A percentile compares a stretch with the other conserved stretches of the same genome.
Conservation (phyloP, 2,888 invertebrate species). For the Onthophagus sagittarius region DNA sequence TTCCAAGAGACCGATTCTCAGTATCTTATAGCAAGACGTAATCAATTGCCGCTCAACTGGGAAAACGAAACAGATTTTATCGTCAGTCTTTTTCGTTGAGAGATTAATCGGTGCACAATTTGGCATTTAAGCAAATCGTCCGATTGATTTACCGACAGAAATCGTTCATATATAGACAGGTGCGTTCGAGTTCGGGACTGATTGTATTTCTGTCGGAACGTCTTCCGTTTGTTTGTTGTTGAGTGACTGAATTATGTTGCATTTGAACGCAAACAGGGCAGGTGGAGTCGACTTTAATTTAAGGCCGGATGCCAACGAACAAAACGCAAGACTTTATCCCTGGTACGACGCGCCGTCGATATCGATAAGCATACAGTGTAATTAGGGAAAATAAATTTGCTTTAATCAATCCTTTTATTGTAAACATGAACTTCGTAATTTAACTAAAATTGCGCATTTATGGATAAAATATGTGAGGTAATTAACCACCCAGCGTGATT, state of each 20-base stretch:
- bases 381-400: background rate
- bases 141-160: slow-evolving; percentile 12
- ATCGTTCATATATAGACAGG: slow-evolving; percentile 10
- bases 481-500: background rate
- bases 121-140: slow-evolving; percentile 14
- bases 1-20: too few relatives aligned
- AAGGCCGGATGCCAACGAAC: background rate
- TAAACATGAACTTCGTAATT: background rate
- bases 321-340: background rate
- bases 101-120: slow-evolving; percentile 16
- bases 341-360: background rate
- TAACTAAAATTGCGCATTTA: background rate
- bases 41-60: slow-evolving; percentile 6
- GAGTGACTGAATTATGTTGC: slow-evolving; percentile 7
- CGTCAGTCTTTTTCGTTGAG: background rate
- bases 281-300: slow-evolving; percentile 1
- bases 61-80: slow-evolving; percentile 1
- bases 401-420: background rate
- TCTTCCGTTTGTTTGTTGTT: background rate
- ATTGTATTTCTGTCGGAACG: slow-evolving; percentile 5
- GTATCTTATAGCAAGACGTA: background rate
- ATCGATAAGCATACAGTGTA: background rate
- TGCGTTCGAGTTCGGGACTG: background rate
- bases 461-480: background rate
- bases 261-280: background rate